These are phyloP conservation scores for Aelia acuminata DNA, from an alignment of 2,888 invertebrate genomes.

Conservation along the genomic window DNA sequence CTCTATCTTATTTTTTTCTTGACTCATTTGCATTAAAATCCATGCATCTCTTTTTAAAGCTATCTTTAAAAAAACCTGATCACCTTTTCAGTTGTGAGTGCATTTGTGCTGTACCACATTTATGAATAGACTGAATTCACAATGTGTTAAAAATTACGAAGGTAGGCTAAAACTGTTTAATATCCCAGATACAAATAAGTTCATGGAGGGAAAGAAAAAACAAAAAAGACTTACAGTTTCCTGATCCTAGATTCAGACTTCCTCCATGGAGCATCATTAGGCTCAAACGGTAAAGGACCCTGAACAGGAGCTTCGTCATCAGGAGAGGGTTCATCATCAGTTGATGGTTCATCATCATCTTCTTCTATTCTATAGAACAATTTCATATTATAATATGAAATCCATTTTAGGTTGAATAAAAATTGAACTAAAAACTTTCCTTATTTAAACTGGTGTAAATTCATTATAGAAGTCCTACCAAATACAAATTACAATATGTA, in stretches of 20 bases:
- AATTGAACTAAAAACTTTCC: neutral
- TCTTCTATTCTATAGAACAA: conserved; percentile 50
- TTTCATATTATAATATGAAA: no score
- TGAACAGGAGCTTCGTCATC: conserved; percentile 93
- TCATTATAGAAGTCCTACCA: neutral
- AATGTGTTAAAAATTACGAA: no score
- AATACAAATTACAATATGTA: no score
- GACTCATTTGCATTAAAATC: no score
- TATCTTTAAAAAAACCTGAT: no score
- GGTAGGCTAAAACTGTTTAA: no score
- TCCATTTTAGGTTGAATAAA: neutral
- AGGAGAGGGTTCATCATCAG: conserved; percentile 67
- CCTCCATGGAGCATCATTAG: conserved; percentile 96
- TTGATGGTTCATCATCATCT: conserved; percentile 52
- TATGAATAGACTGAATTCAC: no score
- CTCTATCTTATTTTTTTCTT: no score
- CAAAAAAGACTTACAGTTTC: conserved; percentile 82
- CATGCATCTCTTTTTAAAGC: no score
- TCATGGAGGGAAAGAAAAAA: neutral
- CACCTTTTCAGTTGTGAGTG: no score
- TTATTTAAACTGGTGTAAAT: neutral
- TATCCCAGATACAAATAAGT: neutral
- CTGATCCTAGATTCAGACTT: conserved; percentile 86
- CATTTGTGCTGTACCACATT: no score
- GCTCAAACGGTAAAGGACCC: conserved; percentile 96